Evolutionary conservation across 2,888 invertebrate genomes (phyloP).

Genomic region (Heliconius sara): DNA sequence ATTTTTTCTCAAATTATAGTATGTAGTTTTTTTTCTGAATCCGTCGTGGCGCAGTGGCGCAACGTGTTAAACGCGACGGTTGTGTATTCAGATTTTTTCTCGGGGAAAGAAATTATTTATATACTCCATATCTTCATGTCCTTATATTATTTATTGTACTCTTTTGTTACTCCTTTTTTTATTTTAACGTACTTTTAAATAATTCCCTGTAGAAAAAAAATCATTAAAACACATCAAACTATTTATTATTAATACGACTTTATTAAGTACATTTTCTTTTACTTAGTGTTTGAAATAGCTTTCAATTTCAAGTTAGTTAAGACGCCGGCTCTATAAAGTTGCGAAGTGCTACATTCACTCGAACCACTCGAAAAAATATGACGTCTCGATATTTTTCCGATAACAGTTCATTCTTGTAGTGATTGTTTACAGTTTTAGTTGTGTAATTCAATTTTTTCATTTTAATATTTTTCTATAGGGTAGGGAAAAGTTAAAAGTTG

Average conservation of each 20-base stretch:
- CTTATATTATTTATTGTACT: not conserved
- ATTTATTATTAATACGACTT: conserved; percentile 29
- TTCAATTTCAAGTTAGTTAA: conserved; percentile 46
- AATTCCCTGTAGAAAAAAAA: not conserved
- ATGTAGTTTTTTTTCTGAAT: not conserved
- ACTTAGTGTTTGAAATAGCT: conserved; percentile 34
- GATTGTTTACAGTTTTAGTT: conserved; percentile 20
- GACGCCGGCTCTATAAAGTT: conserved; percentile 55
- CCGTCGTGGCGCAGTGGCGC: no score
- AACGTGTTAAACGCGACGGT: no score
- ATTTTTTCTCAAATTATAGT: not conserved
- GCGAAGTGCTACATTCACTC: conserved; percentile 37
- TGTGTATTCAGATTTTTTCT: no score
- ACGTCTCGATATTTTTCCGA: conserved; percentile 23
- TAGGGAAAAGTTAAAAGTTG: not conserved
- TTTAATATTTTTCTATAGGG: not conserved
- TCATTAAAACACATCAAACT: not conserved
- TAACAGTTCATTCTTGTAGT: conserved; percentile 19
- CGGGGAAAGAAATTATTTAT: no score
- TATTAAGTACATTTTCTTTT: conserved; percentile 19
- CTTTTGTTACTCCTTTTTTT: not conserved
- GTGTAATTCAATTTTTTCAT: not conserved
- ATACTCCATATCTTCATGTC: no score
- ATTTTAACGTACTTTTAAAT: not conserved
- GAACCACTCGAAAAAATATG: conserved; percentile 35